Conservation (phyloP, 2,888 invertebrate genomes). For the Thereva unica region DNA sequence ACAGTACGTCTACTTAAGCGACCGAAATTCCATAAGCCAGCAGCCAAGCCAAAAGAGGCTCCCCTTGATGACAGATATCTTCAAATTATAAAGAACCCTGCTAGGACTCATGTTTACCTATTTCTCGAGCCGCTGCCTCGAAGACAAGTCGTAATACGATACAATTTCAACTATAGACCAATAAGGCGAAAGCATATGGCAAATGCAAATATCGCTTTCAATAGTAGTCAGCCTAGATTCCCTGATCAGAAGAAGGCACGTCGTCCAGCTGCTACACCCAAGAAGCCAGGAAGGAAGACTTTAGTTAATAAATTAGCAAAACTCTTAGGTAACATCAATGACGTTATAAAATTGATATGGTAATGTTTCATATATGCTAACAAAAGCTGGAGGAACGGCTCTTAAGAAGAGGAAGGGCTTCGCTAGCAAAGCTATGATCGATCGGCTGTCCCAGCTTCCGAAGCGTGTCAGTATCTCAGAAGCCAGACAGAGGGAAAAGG, state of each 20-base stretch:
- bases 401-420: too few relatives aligned
- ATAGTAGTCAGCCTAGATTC: conserved; percentile 34
- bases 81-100: conserved; percentile 36
- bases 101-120: neutral
- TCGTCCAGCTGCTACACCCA: too few relatives aligned
- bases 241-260: conserved; percentile 16
- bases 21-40: neutral
- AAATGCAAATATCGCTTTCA: conserved; percentile 36
- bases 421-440: too few relatives aligned
- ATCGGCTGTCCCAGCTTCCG: too few relatives aligned
- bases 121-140: neutral
- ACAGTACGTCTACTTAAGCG: neutral
- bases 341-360: too few relatives aligned
- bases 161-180: conserved; percentile 29
- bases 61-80: conserved; percentile 32
- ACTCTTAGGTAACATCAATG: too few relatives aligned
- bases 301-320: too few relatives aligned
- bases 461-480: too few relatives aligned
- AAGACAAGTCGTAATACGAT: conserved; percentile 23
- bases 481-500: too few relatives aligned
- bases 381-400: too few relatives aligned
- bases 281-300: too few relatives aligned
- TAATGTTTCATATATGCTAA: too few relatives aligned
- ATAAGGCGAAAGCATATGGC: conserved; percentile 28
- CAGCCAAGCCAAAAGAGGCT: conserved; percentile 16